phyloP scores from a whole-genome alignment of 1,140 invertebrate species.

The Tetramorium parvispinum region DNA sequence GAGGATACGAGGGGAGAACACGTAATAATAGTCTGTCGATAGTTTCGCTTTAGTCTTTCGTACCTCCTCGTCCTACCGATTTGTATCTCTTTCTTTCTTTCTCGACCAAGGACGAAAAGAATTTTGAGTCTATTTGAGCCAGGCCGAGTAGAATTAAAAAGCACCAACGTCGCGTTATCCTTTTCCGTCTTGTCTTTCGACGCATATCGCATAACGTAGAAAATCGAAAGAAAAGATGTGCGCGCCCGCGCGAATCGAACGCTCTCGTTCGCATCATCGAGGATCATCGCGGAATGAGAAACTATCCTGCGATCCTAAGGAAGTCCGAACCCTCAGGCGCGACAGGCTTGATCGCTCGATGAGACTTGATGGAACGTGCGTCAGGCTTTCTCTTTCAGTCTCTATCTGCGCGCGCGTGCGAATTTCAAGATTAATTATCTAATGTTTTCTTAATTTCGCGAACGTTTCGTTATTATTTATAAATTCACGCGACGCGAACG shows the following conservation, averaged over 20 bases:
- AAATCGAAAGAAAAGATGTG: constrained; percentile 56
- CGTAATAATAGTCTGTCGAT: constrained; percentile 64
- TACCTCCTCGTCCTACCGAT: constrained; percentile 48
- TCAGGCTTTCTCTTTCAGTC: constrained; percentile 41
- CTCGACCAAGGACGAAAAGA: constrained; percentile 62
- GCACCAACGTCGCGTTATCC: constrained; percentile 64
- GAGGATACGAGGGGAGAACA: constrained; percentile 47
- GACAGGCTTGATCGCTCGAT: not conserved
- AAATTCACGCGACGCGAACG: constrained; percentile 49
- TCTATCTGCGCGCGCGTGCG: constrained; percentile 25
- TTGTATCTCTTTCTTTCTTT: constrained; percentile 29
- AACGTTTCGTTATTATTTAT: constrained; percentile 38
- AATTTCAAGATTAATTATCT: constrained; percentile 43
- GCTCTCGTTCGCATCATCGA: not conserved
- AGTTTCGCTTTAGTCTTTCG: constrained; percentile 49
- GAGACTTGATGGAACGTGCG: constrained; percentile 34
- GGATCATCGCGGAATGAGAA: not conserved
- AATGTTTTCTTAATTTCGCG: not conserved
- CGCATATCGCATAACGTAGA: constrained; percentile 43
- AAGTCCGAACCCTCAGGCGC: not conserved
- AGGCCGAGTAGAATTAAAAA: constrained; percentile 61
- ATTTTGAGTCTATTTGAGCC: constrained; percentile 68
- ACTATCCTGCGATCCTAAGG: not conserved
- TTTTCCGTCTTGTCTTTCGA: constrained; percentile 50
- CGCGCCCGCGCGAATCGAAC: constrained; percentile 19